phyloP scores from a whole-genome alignment of 2,797 vertebrate species.

The Pipistrellus nathusii region DNA sequence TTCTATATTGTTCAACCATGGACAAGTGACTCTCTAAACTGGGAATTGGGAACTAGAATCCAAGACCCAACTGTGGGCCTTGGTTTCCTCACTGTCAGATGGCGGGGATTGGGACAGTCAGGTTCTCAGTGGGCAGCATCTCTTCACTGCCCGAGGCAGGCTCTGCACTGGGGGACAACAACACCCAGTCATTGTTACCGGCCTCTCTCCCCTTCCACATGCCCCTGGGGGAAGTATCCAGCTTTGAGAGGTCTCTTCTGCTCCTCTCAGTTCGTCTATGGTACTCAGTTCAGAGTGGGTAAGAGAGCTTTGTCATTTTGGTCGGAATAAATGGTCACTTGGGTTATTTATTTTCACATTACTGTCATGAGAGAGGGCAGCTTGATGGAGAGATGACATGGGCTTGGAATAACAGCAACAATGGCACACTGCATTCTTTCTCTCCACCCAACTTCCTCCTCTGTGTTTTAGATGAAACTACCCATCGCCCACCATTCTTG shows the following conservation, averaged over 20 bases:
- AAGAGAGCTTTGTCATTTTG: not conserved
- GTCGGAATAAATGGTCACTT: not conserved
- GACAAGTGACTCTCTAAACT: not conserved
- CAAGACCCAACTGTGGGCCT: not conserved
- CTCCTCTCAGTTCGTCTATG: not conserved
- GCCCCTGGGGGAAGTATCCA: not conserved
- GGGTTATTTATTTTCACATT: not conserved
- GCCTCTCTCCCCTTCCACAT: not conserved
- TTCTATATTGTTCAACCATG: not conserved
- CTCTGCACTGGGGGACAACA: not conserved
- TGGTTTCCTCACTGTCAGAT: not conserved
- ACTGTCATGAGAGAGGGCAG: not conserved
- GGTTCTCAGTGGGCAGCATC: not conserved
- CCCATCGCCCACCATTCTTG: not conserved
- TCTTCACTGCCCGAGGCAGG: not conserved
- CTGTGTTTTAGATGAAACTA: not conserved
- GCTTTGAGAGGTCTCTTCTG: not conserved
- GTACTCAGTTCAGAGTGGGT: not conserved
- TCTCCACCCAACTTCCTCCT: not conserved
- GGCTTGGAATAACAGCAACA: not conserved
- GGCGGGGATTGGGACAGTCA: rapidly evolving
- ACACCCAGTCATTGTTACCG: too few species aligned
- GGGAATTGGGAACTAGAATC: not conserved
- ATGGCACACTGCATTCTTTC: not conserved
- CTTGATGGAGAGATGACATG: not conserved